phyloP scores from a whole-genome alignment of 1,140 invertebrate genomes.

The Megalonaias nervosa region DNA sequence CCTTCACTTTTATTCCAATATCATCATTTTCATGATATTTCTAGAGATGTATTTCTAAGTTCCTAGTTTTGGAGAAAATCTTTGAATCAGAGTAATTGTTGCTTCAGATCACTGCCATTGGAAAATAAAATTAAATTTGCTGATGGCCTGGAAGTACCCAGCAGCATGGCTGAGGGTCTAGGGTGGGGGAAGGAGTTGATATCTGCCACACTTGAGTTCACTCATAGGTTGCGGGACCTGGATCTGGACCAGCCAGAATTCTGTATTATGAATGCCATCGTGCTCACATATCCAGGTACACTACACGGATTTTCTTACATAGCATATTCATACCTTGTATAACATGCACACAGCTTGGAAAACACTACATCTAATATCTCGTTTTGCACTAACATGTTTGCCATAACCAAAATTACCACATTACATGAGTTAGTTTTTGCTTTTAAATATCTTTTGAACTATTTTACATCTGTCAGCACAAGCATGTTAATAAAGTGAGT shows the following conservation, averaged over 20 bases:
- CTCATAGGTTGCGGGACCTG: conserved; percentile 57
- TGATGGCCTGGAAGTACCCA: conserved; percentile 55
- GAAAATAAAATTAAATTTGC: conserved; percentile 61
- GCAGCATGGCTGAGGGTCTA: conserved; percentile 51
- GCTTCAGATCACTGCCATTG: conserved; percentile 56
- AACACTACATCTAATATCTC: neutral
- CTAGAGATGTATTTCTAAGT: too few relatives aligned
- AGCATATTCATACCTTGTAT: neutral
- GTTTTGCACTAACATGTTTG: neutral
- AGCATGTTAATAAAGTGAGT: too few relatives aligned
- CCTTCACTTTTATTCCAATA: too few relatives aligned
- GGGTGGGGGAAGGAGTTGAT: conserved; percentile 69
- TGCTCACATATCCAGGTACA: conserved; percentile 69
- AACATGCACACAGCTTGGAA: neutral
- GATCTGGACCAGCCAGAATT: conserved; percentile 66
- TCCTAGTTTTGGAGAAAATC: too few relatives aligned
- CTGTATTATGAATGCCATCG: conserved; percentile 66
- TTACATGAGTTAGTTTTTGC: neutral
- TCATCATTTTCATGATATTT: too few relatives aligned
- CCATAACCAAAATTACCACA: neutral
- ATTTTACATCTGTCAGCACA: too few relatives aligned
- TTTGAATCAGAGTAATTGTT: neutral
- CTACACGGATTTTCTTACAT: neutral
- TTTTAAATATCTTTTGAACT: too few relatives aligned
- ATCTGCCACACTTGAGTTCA: conserved; percentile 64